A percentile compares a stretch with the other conserved stretches of the same genome.
Conservation (phyloP, 2,888 invertebrate species). For the Lymantria monacha region DNA sequence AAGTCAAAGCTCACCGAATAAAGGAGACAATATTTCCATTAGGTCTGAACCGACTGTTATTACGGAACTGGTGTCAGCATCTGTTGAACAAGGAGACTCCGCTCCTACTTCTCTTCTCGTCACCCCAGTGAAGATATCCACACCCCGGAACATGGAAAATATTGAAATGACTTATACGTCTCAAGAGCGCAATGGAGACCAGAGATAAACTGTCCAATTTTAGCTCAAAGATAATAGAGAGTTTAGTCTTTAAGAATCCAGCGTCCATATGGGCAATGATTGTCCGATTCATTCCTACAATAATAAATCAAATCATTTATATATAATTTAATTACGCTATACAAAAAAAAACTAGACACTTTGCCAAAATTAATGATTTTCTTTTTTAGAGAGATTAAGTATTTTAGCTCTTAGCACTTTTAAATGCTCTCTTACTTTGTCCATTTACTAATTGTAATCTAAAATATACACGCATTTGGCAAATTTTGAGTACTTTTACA, state of each 20-base stretch:
- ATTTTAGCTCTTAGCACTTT: no score
- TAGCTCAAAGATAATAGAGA: not conserved
- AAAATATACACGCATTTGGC: no score
- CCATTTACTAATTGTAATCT: no score
- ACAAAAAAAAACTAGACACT: no score
- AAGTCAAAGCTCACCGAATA: constrained; percentile 50
- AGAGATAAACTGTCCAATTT: constrained; percentile 3
- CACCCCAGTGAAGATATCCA: constrained; percentile 44
- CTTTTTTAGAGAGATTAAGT: no score
- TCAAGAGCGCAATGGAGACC: constrained; percentile 27
- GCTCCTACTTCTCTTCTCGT: constrained; percentile 51
- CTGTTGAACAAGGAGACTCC: constrained; percentile 60
- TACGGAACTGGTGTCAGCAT: constrained; percentile 66
- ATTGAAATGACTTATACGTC: constrained; percentile 57
- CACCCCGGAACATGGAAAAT: constrained; percentile 31
- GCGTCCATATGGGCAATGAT: not conserved
- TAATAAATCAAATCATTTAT: not conserved
- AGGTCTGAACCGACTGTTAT: constrained; percentile 65
- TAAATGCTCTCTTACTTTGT: no score
- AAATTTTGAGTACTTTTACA: no score
- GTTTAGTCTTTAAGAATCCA: not conserved
- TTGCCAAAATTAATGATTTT: no score
- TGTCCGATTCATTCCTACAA: not conserved
- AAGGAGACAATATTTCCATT: constrained; percentile 54
- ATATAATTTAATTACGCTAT: no score